Conservation (phyloP, 2,113 vertebrate genomes). For the Eulemur rufifrons region DNA sequence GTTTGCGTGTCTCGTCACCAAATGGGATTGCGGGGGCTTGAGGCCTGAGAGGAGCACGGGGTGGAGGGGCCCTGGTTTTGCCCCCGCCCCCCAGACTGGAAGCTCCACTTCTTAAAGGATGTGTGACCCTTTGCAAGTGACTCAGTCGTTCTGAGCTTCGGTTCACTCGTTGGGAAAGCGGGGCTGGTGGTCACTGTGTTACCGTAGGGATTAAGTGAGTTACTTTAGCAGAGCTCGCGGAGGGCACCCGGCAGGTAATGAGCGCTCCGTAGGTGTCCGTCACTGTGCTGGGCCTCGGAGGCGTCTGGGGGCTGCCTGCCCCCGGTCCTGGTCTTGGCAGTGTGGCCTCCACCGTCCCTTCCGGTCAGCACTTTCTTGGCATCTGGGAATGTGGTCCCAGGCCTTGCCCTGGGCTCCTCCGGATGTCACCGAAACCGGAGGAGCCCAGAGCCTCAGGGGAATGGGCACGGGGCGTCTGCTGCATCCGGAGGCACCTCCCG, state of each 20-base stretch:
- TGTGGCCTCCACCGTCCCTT: background rate
- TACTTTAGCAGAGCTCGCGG: background rate
- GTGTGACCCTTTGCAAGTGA: background rate
- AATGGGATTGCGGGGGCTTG: background rate
- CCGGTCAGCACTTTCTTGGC: background rate
- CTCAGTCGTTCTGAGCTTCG: background rate
- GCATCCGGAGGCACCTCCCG: conserved; percentile 31
- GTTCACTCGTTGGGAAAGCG: conserved; percentile 36
- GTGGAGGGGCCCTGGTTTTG: background rate
- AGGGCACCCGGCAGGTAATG: background rate
- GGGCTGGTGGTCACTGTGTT: background rate
- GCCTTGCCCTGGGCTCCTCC: background rate
- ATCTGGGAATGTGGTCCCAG: background rate
- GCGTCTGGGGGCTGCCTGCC: too few species aligned
- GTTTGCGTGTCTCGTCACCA: background rate
- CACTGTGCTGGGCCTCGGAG: background rate
- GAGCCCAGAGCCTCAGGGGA: conserved; percentile 24
- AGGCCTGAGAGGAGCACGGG: background rate
- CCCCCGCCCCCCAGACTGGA: background rate
- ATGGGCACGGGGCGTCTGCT: conserved; percentile 1
- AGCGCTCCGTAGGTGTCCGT: too few species aligned
- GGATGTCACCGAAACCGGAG: conserved; percentile 60
- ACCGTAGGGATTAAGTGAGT: background rate
- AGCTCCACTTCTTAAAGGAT: background rate
- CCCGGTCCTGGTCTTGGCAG: background rate